Evolutionary conservation across 2,888 invertebrate species (phyloP), one percentile per base, ranked within the genome.

Genomic region (Lasius platythorax): DNA sequence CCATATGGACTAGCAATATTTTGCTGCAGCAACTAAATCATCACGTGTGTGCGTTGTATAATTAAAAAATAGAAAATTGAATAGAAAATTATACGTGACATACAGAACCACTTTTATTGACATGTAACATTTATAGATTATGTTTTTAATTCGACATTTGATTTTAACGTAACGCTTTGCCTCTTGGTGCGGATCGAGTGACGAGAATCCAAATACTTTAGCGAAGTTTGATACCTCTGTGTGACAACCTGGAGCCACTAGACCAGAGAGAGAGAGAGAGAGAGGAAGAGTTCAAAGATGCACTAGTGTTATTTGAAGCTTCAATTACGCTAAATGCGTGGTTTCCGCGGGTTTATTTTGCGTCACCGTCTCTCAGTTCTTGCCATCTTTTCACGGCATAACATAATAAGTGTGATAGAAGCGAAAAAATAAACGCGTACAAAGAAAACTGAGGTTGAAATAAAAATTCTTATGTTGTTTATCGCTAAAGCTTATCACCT

Each of bases 301-400:
- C 58, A 64, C 9, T 33, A 30, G 30, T 78, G 78, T 58, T 78
- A 67, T 78, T 67, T 58, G 58, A 78, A 78, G 67, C 78, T 56
- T 78, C 56, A 78, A 78, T 78, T 78, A 67, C 56, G 15, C 40
- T 56, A 40, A 53, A 67, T 67, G 76, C 67, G n/a, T 56, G 78
- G 43, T 67, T 78, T 30, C 3, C n/a, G 43, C n/a, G 12, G 3
- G 4, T 76, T 40, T 67, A 67, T 67, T 70, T 67, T 67, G 30
- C n/a, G 30, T 56, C 37, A 28, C 3, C 18, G 56, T n/a, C 66
- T 76, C 56, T 73, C 30, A 46, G 1, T n/a, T 61, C 30, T 28
- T 40, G n/a, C 18, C 28, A 67, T 30, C 12, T 67, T 66, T 67
- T 64, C 9, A 6, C 66, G n/a, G 4, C 2, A 3, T 37, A 37